A percentile compares a stretch with the other conserved stretches of the same genome.
These are phyloP conservation scores for Patella pellucida DNA, from an alignment of 2,888 invertebrate genomes.

Conservation along the genomic window DNA sequence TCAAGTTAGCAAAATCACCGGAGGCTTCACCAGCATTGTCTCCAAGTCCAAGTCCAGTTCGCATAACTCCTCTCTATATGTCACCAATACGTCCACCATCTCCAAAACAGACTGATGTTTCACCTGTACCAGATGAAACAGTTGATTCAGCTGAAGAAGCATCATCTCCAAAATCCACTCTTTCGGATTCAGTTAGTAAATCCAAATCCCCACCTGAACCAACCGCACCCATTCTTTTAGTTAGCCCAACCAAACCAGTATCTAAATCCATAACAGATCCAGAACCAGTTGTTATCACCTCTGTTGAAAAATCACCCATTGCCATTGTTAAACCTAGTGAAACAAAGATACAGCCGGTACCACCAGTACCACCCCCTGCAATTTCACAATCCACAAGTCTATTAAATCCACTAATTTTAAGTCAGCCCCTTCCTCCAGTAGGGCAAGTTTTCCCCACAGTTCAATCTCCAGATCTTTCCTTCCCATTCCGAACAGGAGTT, in stretches of 20 bases:
- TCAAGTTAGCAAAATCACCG: not conserved
- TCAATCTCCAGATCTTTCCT: not conserved
- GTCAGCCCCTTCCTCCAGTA: not conserved
- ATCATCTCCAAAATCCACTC: not conserved
- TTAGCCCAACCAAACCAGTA: not conserved
- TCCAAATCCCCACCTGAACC: not conserved
- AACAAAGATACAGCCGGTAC: not conserved
- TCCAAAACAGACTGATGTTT: not conserved
- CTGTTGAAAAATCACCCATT: not conserved
- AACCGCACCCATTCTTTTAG: not conserved
- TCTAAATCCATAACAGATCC: not conserved
- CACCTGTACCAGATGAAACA: not conserved
- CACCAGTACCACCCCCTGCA: not conserved
- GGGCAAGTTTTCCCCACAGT: constrained; percentile 1
- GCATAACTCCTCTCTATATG: not conserved
- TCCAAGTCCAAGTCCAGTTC: not conserved
- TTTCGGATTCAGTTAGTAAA: not conserved
- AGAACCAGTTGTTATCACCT: not conserved
- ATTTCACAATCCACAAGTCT: not conserved
- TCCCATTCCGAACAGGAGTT: not conserved
- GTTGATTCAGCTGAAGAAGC: not conserved
- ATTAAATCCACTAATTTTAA: not conserved
- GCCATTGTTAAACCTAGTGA: not conserved
- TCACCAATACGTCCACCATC: not conserved
- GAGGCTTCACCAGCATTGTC: not conserved